phyloP scores from a whole-genome alignment of 2,888 invertebrate species.

The Argynnis bischoffii region DNA sequence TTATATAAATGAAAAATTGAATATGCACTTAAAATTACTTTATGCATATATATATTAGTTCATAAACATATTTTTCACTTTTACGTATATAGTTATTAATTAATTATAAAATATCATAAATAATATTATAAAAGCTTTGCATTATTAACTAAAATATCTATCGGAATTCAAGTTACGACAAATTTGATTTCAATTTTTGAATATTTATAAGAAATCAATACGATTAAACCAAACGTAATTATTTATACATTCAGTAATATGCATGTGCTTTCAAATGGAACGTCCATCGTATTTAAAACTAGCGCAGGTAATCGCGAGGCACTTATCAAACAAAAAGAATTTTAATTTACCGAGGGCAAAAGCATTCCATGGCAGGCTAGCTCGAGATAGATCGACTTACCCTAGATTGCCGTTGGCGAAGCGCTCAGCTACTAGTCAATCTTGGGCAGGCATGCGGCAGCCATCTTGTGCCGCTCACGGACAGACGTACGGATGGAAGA shows the following conservation, averaged over 20 bases:
- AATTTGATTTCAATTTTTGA: constrained; percentile 24
- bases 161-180: constrained; percentile 18
- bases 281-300: constrained; percentile 50
- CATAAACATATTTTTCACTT: too few species aligned
- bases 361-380: constrained; percentile 66
- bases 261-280: constrained; percentile 36
- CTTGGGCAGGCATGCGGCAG: constrained; percentile 75
- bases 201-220: constrained; percentile 35
- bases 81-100: too few species aligned
- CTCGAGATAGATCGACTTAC: constrained; percentile 64
- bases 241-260: constrained; percentile 28
- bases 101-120: too few species aligned
- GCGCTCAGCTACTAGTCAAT: constrained; percentile 78
- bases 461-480: constrained; percentile 64
- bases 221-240: constrained; percentile 14
- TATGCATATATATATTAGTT: too few species aligned
- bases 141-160: constrained; percentile 3
- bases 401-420: constrained; percentile 74
- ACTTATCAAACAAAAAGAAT: constrained; percentile 69
- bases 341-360: constrained; percentile 70
- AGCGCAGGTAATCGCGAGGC: constrained; percentile 63
- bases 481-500: constrained; percentile 68
- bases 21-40: too few species aligned
- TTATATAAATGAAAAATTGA: too few species aligned
- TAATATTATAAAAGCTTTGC: not conserved